A percentile compares a stretch with the other conserved stretches of the same genome.
phyloP scores from a whole-genome alignment of 2,797 vertebrate genomes.

The Protosalanx chinensis region DNA sequence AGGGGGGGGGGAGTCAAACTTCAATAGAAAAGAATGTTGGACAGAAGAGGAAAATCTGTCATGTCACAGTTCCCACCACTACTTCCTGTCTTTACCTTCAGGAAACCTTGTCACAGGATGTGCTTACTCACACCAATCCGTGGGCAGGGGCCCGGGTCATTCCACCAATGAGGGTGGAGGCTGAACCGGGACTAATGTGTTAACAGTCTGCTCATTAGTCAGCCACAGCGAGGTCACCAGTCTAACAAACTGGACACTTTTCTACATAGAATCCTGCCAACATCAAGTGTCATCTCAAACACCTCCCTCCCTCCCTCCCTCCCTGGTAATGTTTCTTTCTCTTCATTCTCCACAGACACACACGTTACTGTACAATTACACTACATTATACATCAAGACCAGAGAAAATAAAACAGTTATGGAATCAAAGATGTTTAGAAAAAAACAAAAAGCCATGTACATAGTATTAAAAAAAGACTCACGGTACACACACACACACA shows the following conservation, averaged over 20 bases:
- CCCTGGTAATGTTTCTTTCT: neutral
- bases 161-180: constrained; percentile 14
- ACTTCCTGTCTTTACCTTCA: constrained; percentile 16
- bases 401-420: constrained; percentile 31
- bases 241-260: constrained; percentile 4
- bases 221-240: constrained; percentile 6
- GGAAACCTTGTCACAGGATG: constrained; percentile 39
- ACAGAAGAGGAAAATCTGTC: constrained; percentile 7
- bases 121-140: constrained; percentile 26
- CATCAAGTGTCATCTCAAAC: constrained; percentile 6
- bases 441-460: constrained; percentile 23
- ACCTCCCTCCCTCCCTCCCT: neutral
- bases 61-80: neutral
- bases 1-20: constrained; percentile 5
- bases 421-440: constrained; percentile 35
- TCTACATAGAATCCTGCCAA: neutral
- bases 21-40: constrained; percentile 7
- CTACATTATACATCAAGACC: constrained; percentile 28
- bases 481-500: constrained; percentile 38
- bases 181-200: constrained; percentile 3
- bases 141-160: constrained; percentile 7
- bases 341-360: neutral
- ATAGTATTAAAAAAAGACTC: constrained; percentile 25
- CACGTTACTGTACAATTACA: constrained; percentile 16
- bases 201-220: constrained; percentile 19